Evolutionary conservation across 2,888 invertebrate species (phyloP).

Genomic region (Limnephilus marmoratus): DNA sequence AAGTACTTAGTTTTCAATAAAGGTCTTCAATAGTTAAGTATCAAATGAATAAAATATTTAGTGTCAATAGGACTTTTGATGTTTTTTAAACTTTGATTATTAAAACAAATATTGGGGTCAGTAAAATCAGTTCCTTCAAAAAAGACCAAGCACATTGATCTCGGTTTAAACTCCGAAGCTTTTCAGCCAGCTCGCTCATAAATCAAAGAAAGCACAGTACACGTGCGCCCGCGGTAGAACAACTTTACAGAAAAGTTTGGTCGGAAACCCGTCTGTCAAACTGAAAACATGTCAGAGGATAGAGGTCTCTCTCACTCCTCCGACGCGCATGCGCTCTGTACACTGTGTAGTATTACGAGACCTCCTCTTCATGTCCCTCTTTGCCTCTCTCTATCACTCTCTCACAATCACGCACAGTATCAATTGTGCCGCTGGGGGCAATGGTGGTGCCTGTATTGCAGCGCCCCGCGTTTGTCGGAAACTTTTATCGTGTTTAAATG

Average conservation of each 20-base stretch:
- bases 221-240: conserved; percentile 41
- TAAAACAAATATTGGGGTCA: conserved; percentile 8
- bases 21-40: neutral
- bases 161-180: neutral
- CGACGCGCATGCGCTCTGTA: conserved; percentile 47
- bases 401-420: conserved; percentile 42
- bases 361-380: conserved; percentile 38
- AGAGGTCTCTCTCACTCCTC: conserved; percentile 51
- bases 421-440: conserved; percentile 37
- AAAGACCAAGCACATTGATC: neutral
- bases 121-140: neutral
- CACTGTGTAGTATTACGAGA: conserved; percentile 23
- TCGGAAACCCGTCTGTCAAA: conserved; percentile 43
- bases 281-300: conserved; percentile 37
- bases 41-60: neutral
- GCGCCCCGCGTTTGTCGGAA: conserved; percentile 30
- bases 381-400: conserved; percentile 34
- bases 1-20: neutral
- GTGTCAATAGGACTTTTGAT: too few relatives aligned
- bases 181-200: neutral
- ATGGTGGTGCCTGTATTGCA: conserved; percentile 4
- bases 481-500: conserved; percentile 42
- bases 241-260: conserved; percentile 40
- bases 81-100: neutral
- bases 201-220: conserved; percentile 40